phyloP scores from a whole-genome alignment of 53 echinoderm and acorn worm species.

The Mesocentrotus franciscanus region DNA sequence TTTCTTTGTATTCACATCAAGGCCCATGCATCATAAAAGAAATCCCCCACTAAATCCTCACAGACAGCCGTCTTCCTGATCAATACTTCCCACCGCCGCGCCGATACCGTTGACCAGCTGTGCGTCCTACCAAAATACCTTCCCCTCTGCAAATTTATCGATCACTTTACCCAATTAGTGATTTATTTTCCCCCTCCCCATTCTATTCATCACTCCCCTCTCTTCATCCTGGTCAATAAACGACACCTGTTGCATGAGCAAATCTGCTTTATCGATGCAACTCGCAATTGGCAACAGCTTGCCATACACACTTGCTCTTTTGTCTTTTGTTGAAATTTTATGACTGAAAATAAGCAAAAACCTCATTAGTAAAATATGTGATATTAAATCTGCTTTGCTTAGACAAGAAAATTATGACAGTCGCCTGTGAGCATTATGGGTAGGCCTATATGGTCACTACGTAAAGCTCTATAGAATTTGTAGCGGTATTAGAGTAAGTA shows the following conservation, averaged over 20 bases:
- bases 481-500: neutral
- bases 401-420: neutral
- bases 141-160: neutral
- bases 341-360: neutral
- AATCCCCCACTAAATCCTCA: neutral
- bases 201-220: neutral
- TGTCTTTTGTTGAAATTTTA: neutral
- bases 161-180: neutral
- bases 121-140: neutral
- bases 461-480: neutral
- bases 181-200: neutral
- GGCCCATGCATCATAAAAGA: neutral
- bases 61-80: neutral
- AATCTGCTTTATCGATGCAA: neutral
- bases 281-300: conserved; percentile 19
- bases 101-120: conserved; percentile 18
- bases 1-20: neutral
- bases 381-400: neutral
- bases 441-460: neutral
- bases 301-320: neutral
- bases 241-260: neutral
- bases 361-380: neutral
- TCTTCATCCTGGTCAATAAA: neutral
- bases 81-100: neutral
- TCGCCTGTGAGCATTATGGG: neutral